These are phyloP conservation scores for Drosophila neonasuta DNA, from an alignment of 2,888 invertebrate genomes.

Conservation along the genomic window DNA sequence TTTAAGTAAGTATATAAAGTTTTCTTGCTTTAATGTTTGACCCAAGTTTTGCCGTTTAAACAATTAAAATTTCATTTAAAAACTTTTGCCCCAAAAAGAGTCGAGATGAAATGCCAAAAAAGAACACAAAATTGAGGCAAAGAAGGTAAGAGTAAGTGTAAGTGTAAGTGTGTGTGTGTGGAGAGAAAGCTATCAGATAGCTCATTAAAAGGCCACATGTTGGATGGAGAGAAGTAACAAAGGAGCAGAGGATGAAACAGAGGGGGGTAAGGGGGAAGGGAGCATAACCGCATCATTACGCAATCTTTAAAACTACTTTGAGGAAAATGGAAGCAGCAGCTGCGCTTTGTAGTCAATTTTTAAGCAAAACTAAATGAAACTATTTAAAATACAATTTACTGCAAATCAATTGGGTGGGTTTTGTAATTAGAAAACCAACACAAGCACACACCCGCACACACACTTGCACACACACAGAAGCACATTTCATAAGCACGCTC, in stretches of 20 bases:
- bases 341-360: conserved; percentile 51
- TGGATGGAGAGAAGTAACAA: conserved; percentile 11
- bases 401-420: conserved; percentile 68
- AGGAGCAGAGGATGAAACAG: background rate
- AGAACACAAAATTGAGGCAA: conserved; percentile 2
- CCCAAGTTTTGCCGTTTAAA: conserved; percentile 49
- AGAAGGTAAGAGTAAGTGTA: conserved; percentile 11
- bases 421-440: conserved; percentile 65
- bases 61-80: conserved; percentile 72
- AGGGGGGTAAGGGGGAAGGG: background rate
- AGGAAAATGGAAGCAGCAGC: conserved; percentile 23
- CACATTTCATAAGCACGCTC: conserved; percentile 54
- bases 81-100: conserved; percentile 56
- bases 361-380: conserved; percentile 62
- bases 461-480: background rate
- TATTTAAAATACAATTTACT: conserved; percentile 75
- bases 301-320: conserved; percentile 47
- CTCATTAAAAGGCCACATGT: conserved; percentile 68
- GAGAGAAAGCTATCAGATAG: conserved; percentile 44
- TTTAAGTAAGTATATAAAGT: background rate
- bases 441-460: conserved; percentile 12
- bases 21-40: conserved; percentile 7
- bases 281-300: conserved; percentile 62
- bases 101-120: conserved; percentile 9
- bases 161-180: conserved; percentile 3